Conservation (phyloP, 2,797 vertebrate species). For the Microhierax caerulescens region DNA sequence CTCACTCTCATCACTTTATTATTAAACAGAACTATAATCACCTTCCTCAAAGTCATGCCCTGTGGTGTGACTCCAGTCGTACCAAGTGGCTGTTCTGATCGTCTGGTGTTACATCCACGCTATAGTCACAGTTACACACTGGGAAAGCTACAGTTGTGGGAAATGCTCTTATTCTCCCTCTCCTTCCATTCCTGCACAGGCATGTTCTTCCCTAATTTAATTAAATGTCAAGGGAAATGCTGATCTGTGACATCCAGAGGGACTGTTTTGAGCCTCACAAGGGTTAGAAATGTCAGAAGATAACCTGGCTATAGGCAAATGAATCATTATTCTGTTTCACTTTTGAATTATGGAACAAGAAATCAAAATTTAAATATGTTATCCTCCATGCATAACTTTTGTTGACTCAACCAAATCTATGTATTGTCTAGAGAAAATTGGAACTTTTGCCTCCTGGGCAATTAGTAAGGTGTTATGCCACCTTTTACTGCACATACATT, state of each 20-base stretch:
- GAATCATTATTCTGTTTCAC: background rate
- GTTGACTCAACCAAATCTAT: background rate
- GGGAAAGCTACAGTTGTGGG: background rate
- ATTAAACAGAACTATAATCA: background rate
- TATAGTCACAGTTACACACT: background rate
- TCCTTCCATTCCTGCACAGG: background rate
- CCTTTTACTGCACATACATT: background rate
- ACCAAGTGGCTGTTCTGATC: background rate
- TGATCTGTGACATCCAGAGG: background rate
- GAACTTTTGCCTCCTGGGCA: background rate
- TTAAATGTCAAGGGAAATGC: background rate
- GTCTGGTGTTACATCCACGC: background rate
- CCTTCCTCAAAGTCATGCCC: background rate
- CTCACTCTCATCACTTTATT: background rate
- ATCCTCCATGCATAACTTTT: background rate
- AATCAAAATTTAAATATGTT: background rate
- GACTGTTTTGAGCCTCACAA: background rate
- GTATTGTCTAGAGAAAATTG: slow-evolving; percentile 21
- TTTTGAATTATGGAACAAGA: background rate
- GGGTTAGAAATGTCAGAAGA: background rate
- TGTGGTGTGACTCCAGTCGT: background rate
- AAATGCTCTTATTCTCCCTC: background rate
- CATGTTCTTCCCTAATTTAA: background rate
- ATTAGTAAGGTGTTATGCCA: background rate
- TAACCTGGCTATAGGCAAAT: background rate